These are phyloP conservation scores for Nemopilema nomurai DNA, from an alignment of 30 jellyfish, hydroid and myxozoan genomes.

Conservation along the genomic window DNA sequence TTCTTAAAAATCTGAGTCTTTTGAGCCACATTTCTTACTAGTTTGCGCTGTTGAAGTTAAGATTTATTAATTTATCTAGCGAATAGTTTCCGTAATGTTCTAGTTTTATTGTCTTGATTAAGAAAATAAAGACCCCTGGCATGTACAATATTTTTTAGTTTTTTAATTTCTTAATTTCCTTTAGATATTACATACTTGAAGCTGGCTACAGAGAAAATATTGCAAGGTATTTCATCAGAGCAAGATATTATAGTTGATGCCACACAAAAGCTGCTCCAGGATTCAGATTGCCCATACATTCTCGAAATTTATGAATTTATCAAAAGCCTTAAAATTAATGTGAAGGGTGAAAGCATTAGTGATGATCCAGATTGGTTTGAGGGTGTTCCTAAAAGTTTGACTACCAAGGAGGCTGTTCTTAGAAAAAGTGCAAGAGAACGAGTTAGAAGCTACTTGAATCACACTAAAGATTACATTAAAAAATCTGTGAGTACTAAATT, in stretches of 20 bases:
- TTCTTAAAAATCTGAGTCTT: too few species aligned
- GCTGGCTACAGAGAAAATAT: slow-evolving; percentile 78
- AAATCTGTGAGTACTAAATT: slow-evolving; percentile 55
- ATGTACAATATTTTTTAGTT: background rate
- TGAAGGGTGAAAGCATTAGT: slow-evolving; percentile 75
- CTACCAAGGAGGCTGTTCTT: slow-evolving; percentile 76
- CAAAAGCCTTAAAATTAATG: slow-evolving; percentile 38
- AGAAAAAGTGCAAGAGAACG: slow-evolving; percentile 75
- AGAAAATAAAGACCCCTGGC: too few species aligned
- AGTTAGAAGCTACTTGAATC: slow-evolving; percentile 75
- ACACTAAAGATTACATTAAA: slow-evolving; percentile 75
- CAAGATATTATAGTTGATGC: slow-evolving; percentile 31
- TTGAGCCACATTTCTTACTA: too few species aligned
- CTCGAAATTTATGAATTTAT: slow-evolving; percentile 61
- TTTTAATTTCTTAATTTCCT: background rate
- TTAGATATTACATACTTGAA: slow-evolving; percentile 80
- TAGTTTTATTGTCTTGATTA: too few species aligned
- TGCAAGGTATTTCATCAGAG: slow-evolving; percentile 54
- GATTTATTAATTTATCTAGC: too few species aligned
- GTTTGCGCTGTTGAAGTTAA: too few species aligned
- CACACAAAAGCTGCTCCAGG: slow-evolving; percentile 24
- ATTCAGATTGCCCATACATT: slow-evolving; percentile 75
- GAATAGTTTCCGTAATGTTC: too few species aligned
- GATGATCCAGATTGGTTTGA: slow-evolving; percentile 98
- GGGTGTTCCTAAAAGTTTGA: slow-evolving; percentile 61